Evolutionary conservation across 92 coral and sea anemone genomes (phyloP).

Genomic region (Blastomussa wellsi): DNA sequence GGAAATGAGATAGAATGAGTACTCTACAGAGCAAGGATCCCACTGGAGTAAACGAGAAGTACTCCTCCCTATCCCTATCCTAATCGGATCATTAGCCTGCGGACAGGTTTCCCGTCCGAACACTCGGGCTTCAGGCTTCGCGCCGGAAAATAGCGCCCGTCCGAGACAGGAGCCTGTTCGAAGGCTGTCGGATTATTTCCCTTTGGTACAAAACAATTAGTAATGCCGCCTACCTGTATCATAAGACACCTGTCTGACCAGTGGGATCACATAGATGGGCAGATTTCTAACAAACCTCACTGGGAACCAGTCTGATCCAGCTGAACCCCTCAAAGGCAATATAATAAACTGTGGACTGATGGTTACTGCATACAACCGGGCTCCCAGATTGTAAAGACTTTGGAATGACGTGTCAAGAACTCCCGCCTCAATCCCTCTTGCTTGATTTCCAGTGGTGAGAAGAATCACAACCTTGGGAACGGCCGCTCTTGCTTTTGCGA

Average conservation of each 20-base stretch:
- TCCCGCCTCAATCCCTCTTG: constrained; percentile 43
- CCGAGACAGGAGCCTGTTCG: too few species aligned
- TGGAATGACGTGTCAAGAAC: constrained; percentile 41
- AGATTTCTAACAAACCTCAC: constrained; percentile 40
- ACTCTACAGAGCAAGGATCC: too few species aligned
- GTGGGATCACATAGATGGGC: constrained; percentile 41
- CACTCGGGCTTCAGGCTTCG: too few species aligned
- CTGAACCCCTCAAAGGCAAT: constrained; percentile 13
- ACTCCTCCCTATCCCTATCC: too few species aligned
- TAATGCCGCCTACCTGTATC: constrained; percentile 39
- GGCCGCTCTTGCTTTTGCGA: constrained; percentile 65
- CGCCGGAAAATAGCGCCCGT: too few species aligned
- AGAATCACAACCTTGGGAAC: constrained; percentile 79
- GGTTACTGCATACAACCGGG: constrained; percentile 57
- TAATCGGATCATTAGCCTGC: too few species aligned
- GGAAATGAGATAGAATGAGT: too few species aligned
- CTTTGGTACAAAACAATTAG: too few species aligned
- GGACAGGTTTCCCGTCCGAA: too few species aligned
- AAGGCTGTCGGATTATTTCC: too few species aligned
- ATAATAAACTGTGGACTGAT: constrained; percentile 17
- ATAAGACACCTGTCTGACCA: constrained; percentile 45
- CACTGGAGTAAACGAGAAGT: too few species aligned
- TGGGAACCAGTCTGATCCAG: constrained; percentile 43
- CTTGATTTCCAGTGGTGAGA: constrained; percentile 77
- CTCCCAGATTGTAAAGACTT: constrained; percentile 56